Evolutionary conservation across 1,140 invertebrate species (phyloP), one percentile per base, ranked within the genome.

Genomic region (Pemphigus obesinymphae): DNA sequence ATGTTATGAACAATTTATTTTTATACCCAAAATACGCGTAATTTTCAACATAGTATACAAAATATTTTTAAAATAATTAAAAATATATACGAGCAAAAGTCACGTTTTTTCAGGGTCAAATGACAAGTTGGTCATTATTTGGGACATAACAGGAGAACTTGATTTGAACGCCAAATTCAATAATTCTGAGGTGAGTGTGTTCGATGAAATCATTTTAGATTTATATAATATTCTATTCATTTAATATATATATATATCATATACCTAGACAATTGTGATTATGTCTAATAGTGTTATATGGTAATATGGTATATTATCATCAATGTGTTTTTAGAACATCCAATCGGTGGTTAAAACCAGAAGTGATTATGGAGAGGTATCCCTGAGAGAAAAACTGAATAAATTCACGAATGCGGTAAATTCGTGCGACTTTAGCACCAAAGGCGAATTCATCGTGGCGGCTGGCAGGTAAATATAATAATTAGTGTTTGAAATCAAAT

Each of bases 91-190:
- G n/a, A n/a, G n/a, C n/a, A n/a, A n/a, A n/a, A n/a, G 37, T 43
- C 26, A 23, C 20, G 2, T 45, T 83, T 76, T 83, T 85, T 82
- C 84, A 90, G 92, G 92, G 73, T 93, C 92, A 0, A 93, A 93
- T 86, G 93, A 94, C 86, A 91, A 90, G 85, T 88, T 88, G 2
- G 88, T 93, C 0, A 90, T 91, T 78, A 86, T 94, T 20, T 94
- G 92, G 90, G 89, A 91, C 84, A 83, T 91, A 23, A 88, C 86
- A 31, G 89, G 88, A 20, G 34, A 78, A 23, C 48, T 83, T 7
- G 37, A 83, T 82, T 61, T 83, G 13, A 43, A 78, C 37, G 15
- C 26, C 43, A n/a, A 31, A 53, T 45, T 82, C 17, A 8, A 40
- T 10, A 58, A 45, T 8, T 23, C 43, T 20, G 66, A 53, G 15